phyloP scores from a whole-genome alignment of 2,113 vertebrate species.

The Nyctibius bracteatus region DNA sequence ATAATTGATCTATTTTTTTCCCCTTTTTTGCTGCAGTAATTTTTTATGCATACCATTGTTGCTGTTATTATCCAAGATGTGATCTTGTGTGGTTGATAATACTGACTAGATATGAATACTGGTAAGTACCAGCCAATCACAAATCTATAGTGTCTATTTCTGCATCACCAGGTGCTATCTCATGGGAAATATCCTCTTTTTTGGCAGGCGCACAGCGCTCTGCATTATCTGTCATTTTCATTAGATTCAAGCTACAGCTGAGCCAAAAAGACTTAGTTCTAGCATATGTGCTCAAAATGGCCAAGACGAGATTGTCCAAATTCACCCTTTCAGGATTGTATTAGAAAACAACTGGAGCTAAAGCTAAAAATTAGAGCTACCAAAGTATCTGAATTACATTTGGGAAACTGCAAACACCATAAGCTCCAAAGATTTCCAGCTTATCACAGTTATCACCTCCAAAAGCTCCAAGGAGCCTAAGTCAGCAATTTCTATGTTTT shows the following conservation, averaged over 20 bases:
- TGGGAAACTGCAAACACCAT: conserved; percentile 49
- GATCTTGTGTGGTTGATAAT: conserved; percentile 86
- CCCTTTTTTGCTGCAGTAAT: conserved; percentile 84
- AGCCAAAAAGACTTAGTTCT: conserved; percentile 79
- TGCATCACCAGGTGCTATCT: conserved; percentile 81
- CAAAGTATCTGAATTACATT: conserved; percentile 53
- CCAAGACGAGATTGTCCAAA: conserved; percentile 75
- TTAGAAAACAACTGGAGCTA: conserved; percentile 53
- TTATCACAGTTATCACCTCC: conserved; percentile 49
- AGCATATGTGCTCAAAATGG: conserved; percentile 78
- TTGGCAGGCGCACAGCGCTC: conserved; percentile 77
- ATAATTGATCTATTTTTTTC: conserved; percentile 86
- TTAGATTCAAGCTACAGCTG: conserved; percentile 79
- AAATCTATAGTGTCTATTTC: conserved; percentile 78
- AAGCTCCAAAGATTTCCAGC: conserved; percentile 50
- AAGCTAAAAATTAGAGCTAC: conserved; percentile 59
- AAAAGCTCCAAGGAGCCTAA: conserved; percentile 55
- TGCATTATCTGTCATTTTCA: conserved; percentile 84
- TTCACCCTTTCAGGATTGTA: conserved; percentile 69
- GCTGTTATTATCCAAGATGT: conserved; percentile 81
- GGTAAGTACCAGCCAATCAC: conserved; percentile 81
- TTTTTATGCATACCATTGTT: conserved; percentile 84
- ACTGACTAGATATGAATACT: conserved; percentile 79
- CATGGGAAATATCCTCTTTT: conserved; percentile 82
- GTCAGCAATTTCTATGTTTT: conserved; percentile 37